Conservation (phyloP, 2,797 vertebrate species). For the Acipenser ruthenus region DNA sequence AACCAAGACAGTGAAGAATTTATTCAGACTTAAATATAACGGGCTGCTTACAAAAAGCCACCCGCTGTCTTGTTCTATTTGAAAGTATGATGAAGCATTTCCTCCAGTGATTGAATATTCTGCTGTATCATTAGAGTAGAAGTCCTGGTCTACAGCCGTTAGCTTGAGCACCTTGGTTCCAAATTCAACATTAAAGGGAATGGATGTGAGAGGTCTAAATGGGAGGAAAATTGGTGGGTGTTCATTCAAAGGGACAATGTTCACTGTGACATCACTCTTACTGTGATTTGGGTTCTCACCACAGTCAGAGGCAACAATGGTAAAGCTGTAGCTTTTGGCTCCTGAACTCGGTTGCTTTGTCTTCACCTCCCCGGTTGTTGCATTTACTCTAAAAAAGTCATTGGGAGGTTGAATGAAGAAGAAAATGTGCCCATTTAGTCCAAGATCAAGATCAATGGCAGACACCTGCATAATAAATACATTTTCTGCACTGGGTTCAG, state of each 20-base stretch:
- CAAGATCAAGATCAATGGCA: slow-evolving; percentile 53
- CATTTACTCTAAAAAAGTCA: slow-evolving; percentile 54
- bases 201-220: slow-evolving; percentile 30
- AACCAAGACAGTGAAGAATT: slow-evolving; percentile 38
- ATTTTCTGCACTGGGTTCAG: slow-evolving; percentile 42
- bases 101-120: slow-evolving; percentile 48
- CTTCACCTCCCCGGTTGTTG: slow-evolving; percentile 49
- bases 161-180: slow-evolving; percentile 49
- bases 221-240: slow-evolving; percentile 54
- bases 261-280: slow-evolving; percentile 43
- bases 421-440: slow-evolving; percentile 49
- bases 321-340: slow-evolving; percentile 40
- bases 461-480: slow-evolving; percentile 46
- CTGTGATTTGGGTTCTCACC: slow-evolving; percentile 37
- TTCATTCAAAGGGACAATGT: slow-evolving; percentile 47
- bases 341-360: slow-evolving; percentile 46
- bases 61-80: slow-evolving; percentile 44
- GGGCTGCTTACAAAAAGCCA: slow-evolving; percentile 41
- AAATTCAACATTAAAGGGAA: slow-evolving; percentile 45
- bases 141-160: slow-evolving; percentile 50
- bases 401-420: slow-evolving; percentile 49
- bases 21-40: slow-evolving; percentile 34
- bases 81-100: slow-evolving; percentile 54
- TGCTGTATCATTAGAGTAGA: slow-evolving; percentile 32
- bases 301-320: slow-evolving; percentile 49